A percentile compares a stretch with the other conserved stretches of the same genome.
phyloP scores from a whole-genome alignment of 1,140 invertebrate genomes.

The Thaumetopoea pityocampa region DNA sequence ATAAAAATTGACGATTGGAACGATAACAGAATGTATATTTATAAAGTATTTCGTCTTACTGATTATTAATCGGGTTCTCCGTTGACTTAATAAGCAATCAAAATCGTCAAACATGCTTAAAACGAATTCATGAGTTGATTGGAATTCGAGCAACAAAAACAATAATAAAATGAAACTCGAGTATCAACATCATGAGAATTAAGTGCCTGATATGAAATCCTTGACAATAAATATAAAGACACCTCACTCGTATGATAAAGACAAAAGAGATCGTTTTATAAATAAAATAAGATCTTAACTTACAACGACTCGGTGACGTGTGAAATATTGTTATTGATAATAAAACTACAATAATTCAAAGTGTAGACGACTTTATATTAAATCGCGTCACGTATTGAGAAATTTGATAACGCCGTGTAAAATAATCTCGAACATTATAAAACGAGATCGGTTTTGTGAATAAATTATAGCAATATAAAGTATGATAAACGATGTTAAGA shows the following conservation, averaged over 20 bases:
- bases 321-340: constrained; percentile 68
- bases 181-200: constrained; percentile 18
- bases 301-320: constrained; percentile 55
- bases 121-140: constrained; percentile 6
- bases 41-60: constrained; percentile 9
- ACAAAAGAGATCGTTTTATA: constrained; percentile 37
- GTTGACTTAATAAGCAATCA: constrained; percentile 11
- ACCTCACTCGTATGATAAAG: constrained; percentile 25
- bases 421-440: constrained; percentile 57
- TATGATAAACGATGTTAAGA: constrained; percentile 70
- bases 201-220: constrained; percentile 22
- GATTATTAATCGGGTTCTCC: constrained; percentile 14
- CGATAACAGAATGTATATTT: constrained; percentile 10
- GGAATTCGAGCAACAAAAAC: constrained; percentile 12
- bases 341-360: constrained; percentile 58
- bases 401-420: constrained; percentile 67
- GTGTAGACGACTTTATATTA: constrained; percentile 43
- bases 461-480: constrained; percentile 73
- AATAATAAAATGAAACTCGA: constrained; percentile 16
- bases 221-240: constrained; percentile 19
- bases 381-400: constrained; percentile 65
- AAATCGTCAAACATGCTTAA: constrained; percentile 1
- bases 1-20: constrained; percentile 5
- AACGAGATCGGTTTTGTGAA: constrained; percentile 62
- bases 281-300: constrained; percentile 48